Conservation (phyloP, 2,888 invertebrate genomes). For the Andrena chrysosceles region DNA sequence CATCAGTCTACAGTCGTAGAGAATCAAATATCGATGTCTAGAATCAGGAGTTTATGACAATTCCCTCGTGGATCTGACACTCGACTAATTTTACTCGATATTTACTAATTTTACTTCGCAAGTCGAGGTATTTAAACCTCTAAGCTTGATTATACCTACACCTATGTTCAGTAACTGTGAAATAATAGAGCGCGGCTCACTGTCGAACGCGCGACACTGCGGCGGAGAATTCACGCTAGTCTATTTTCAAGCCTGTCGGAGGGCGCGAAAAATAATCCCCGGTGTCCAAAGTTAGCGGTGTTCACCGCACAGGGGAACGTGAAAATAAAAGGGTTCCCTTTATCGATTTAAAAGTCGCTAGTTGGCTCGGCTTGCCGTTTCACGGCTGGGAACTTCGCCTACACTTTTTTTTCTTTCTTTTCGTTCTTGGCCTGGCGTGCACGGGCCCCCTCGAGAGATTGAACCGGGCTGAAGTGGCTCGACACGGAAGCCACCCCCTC, state of each 20-base stretch:
- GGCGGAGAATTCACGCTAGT: not conserved
- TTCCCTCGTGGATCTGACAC: too few species aligned
- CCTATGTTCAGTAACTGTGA: too few species aligned
- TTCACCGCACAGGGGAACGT: conserved; percentile 14
- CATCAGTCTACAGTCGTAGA: too few species aligned
- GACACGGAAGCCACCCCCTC: conserved; percentile 52
- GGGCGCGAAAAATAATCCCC: not conserved
- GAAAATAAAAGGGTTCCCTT: conserved; percentile 14
- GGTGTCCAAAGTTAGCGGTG: conserved; percentile 22
- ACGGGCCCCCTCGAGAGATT: conserved; percentile 44
- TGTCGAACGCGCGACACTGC: not conserved
- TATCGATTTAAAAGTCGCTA: conserved; percentile 40
- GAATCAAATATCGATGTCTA: too few species aligned
- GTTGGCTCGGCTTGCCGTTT: conserved; percentile 13
- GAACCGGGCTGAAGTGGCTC: conserved; percentile 46
- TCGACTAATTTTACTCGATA: too few species aligned
- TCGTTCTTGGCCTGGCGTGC: conserved; percentile 49
- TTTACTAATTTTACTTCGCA: too few species aligned
- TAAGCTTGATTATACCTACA: too few species aligned
- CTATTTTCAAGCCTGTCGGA: conserved; percentile 1
- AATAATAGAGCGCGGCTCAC: not conserved
- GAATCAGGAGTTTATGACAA: too few species aligned
- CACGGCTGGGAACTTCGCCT: conserved; percentile 4
- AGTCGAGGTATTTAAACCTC: too few species aligned
- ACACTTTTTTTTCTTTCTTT: conserved; percentile 11